phyloP scores from a whole-genome alignment of 2,888 invertebrate species.

The Geotrupes spiniger region DNA sequence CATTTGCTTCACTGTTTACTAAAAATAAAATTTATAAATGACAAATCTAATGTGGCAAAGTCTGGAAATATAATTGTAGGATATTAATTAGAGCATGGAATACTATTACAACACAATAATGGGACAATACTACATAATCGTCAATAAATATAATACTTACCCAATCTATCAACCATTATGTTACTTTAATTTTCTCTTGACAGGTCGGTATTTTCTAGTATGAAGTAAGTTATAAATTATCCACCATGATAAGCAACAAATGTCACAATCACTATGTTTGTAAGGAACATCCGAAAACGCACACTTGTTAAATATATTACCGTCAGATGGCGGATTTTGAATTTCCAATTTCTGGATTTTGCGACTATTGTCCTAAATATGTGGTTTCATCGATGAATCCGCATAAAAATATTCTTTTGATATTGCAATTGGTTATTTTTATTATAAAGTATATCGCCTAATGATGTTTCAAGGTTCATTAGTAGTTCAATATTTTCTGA shows the following conservation, averaged over 20 bases:
- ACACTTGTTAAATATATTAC: too few species aligned
- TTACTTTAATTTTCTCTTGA: conserved; percentile 14
- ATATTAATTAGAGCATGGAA: conserved; percentile 7
- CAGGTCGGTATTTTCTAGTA: conserved; percentile 5
- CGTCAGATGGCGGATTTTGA: too few species aligned
- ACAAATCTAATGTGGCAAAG: conserved; percentile 29
- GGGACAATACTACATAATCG: neutral
- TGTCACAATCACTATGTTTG: conserved; percentile 7
- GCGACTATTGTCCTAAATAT: too few species aligned
- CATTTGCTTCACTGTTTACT: conserved; percentile 98
- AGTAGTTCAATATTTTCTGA: too few species aligned
- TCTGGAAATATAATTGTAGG: conserved; percentile 34
- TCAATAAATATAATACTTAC: conserved; percentile 47
- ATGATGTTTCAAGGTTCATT: too few species aligned
- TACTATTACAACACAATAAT: neutral
- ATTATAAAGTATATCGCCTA: too few species aligned
- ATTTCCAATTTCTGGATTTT: too few species aligned
- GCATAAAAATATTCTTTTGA: too few species aligned
- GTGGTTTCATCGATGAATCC: too few species aligned
- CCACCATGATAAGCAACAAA: conserved; percentile 19
- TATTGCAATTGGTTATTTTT: too few species aligned
- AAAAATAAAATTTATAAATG: conserved; percentile 50
- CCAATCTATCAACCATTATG: conserved; percentile 62
- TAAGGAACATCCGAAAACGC: too few species aligned
- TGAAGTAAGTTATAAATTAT: conserved; percentile 16